A percentile compares a stretch with the other conserved stretches of the same genome.
These are phyloP conservation scores for Rhopalosiphum maidis DNA, from an alignment of 1,140 invertebrate species.

Conservation along the genomic window DNA sequence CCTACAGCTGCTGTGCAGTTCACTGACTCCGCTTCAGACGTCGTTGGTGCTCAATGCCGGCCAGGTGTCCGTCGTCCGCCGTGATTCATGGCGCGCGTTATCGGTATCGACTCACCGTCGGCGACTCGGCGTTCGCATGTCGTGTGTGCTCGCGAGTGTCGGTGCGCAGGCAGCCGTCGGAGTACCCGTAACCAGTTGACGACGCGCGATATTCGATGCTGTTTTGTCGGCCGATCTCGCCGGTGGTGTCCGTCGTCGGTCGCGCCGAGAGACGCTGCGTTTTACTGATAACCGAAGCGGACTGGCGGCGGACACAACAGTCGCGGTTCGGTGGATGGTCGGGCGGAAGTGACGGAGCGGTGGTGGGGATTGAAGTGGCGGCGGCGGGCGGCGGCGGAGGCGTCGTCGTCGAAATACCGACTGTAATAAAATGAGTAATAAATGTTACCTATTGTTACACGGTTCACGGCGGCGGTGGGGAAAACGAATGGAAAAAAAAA, in stretches of 20 bases:
- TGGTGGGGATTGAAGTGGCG: too few relatives aligned
- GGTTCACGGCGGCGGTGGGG: background rate
- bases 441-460: too few relatives aligned
- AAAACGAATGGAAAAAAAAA: background rate
- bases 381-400: too few relatives aligned
- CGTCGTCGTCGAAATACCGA: background rate
- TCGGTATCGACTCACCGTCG: background rate
- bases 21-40: too few relatives aligned
- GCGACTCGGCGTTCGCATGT: background rate
- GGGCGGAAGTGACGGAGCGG: too few relatives aligned
- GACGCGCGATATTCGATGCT: background rate
- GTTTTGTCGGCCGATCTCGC: too few relatives aligned
- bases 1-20: background rate
- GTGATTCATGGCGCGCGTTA: background rate
- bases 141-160: too few relatives aligned
- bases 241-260: background rate
- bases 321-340: too few relatives aligned
- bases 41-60: background rate
- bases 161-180: too few relatives aligned
- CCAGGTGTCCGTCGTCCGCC: background rate
- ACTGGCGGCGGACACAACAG: too few relatives aligned
- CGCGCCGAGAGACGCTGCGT: background rate
- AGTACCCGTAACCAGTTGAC: too few relatives aligned
- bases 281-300: background rate
- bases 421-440: too few relatives aligned